Conservation (phyloP, 2,888 invertebrate genomes). For the Pristionchus entomophagus region DNA sequence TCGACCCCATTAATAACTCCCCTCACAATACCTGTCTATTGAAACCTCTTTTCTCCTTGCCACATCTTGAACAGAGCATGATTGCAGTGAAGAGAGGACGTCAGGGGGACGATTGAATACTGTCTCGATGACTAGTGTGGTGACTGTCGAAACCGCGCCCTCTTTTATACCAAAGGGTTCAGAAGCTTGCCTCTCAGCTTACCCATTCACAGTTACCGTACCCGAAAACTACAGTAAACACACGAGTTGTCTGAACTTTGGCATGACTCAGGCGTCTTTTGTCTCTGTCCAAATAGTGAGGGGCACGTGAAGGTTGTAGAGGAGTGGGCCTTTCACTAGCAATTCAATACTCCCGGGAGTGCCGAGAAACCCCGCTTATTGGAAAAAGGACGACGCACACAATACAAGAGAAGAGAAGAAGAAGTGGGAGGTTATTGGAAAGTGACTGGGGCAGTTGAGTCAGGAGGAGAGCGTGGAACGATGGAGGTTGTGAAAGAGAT, state of each 20-base stretch:
- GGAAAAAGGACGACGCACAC: conserved; percentile 9
- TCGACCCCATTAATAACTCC: not conserved
- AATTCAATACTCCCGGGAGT: not conserved
- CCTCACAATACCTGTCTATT: conserved; percentile 38
- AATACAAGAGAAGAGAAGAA: not conserved
- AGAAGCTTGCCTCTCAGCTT: not conserved
- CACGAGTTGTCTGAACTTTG: conserved; percentile 26
- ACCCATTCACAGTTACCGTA: not conserved
- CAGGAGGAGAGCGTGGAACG: not conserved
- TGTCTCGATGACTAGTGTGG: not conserved
- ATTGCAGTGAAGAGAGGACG: not conserved
- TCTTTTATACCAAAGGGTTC: conserved; percentile 37
- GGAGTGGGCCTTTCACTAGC: not conserved
- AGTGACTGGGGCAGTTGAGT: not conserved
- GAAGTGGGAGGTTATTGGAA: conserved; percentile 22
- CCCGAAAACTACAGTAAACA: not conserved
- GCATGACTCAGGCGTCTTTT: not conserved
- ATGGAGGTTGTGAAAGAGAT: not conserved
- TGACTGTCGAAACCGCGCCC: not conserved
- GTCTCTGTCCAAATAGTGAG: not conserved
- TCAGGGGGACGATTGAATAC: not conserved
- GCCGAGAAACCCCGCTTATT: not conserved
- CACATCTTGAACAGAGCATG: conserved; percentile 6
- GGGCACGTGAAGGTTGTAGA: conserved; percentile 11
- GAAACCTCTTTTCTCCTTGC: conserved; percentile 26